A percentile compares a stretch with the other conserved stretches of the same genome.
These are phyloP conservation scores for Eudasyphora cyanicolor DNA, from an alignment of 2,888 invertebrate genomes.

Conservation along the genomic window DNA sequence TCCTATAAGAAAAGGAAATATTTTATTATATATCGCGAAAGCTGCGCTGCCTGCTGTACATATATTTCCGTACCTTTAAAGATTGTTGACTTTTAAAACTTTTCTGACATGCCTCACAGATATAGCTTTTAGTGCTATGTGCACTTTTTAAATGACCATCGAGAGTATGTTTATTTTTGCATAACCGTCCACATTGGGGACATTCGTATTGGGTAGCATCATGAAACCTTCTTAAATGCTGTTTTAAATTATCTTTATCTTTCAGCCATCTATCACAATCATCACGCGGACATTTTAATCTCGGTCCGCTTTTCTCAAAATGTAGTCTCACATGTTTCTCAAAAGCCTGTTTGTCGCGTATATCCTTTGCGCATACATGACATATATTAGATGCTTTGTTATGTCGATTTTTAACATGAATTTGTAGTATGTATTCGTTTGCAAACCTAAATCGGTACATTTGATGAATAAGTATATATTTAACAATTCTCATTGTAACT, in stretches of 20 bases:
- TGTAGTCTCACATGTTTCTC: conserved; percentile 78
- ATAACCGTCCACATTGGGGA: conserved; percentile 75
- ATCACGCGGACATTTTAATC: conserved; percentile 77
- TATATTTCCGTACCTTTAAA: conserved; percentile 73
- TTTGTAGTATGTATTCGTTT: conserved; percentile 76
- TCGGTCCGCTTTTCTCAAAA: conserved; percentile 77
- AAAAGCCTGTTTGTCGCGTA: conserved; percentile 77
- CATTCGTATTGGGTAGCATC: conserved; percentile 72
- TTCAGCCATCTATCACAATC: conserved; percentile 79
- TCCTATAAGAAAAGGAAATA: conserved; percentile 71
- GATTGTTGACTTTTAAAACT: conserved; percentile 78
- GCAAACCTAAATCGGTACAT: conserved; percentile 75
- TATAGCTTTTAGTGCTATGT: conserved; percentile 73
- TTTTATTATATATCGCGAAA: too few relatives aligned
- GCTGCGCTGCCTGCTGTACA: too few relatives aligned
- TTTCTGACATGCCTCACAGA: conserved; percentile 77
- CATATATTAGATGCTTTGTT: conserved; percentile 77
- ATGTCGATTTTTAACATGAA: conserved; percentile 76
- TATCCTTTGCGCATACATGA: conserved; percentile 79
- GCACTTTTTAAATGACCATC: conserved; percentile 77
- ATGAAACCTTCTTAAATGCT: conserved; percentile 77
- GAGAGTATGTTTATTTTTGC: conserved; percentile 77
- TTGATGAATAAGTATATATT: too few relatives aligned
- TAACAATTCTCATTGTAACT: conserved; percentile 50
- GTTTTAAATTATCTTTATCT: conserved; percentile 77